Percentiles rank a stretch among this genome's conserved stretches.
These are phyloP conservation scores for Amphipoea lucens DNA, from an alignment of 2,888 invertebrate species.

Conservation along the genomic window DNA sequence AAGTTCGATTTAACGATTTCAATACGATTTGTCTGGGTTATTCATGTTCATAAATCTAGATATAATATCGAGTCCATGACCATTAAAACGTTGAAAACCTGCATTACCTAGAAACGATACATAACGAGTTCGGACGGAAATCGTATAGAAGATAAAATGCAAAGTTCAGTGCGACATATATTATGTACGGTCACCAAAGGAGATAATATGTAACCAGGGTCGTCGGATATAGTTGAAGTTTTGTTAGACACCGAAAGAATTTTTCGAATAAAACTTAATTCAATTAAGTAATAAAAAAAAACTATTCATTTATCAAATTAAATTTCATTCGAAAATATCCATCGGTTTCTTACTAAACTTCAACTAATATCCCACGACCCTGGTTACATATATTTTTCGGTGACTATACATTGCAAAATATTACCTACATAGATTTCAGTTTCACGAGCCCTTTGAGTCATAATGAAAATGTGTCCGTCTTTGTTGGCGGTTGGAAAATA, in stretches of 20 bases:
- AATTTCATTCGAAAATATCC: not conserved
- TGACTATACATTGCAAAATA: conserved; percentile 18
- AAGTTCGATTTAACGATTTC: conserved; percentile 33
- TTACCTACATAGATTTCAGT: conserved; percentile 13
- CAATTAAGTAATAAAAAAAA: not conserved
- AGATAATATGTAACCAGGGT: not conserved
- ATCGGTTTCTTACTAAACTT: not conserved
- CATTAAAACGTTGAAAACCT: conserved; percentile 17
- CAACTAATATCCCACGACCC: not conserved
- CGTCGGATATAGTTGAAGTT: not conserved
- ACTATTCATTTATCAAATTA: not conserved
- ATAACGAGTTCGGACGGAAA: conserved; percentile 23
- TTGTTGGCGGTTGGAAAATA: conserved; percentile 46
- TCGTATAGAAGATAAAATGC: not conserved
- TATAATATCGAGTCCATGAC: conserved; percentile 15
- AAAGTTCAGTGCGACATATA: not conserved
- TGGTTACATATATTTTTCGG: not conserved
- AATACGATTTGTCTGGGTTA: conserved; percentile 25
- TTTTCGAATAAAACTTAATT: not conserved
- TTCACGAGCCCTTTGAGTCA: conserved; percentile 21
- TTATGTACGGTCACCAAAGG: not conserved
- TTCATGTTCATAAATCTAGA: conserved; percentile 23
- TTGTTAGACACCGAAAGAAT: not conserved
- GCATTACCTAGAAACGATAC: conserved; percentile 1
- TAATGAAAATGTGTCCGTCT: conserved; percentile 45